Evolutionary conservation across 2,797 vertebrate species (phyloP), one percentile per base, ranked within the genome.

Genomic region (Labroides dimidiatus): DNA sequence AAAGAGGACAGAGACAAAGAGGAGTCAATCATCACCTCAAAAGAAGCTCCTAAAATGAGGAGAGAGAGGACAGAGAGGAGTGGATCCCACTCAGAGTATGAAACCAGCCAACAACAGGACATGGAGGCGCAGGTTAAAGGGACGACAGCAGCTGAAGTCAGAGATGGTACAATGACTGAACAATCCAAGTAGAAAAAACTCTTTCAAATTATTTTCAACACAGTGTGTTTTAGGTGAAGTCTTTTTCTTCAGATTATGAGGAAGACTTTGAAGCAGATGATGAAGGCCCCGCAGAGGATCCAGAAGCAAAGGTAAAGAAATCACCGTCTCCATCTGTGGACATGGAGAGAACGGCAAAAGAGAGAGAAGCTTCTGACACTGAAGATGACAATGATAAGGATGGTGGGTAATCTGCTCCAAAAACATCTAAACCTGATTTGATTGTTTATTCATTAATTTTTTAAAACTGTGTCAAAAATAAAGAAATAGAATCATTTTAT

Each of bases 221-320:
- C 3, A 2, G 8, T 12, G 11, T 6, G 0, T 20, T 21, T 16
- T 1, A 43, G 12, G 39, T 1, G 12, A 4, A 41, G 5, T 55
- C 30, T 87, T 87, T 65, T 79, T 17, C 64, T 75, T 81, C 73
- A 98, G 98, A 96, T 61, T 98, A 97, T 52, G 95, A 96, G 68
- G 96, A 97, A 86, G 97, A 98, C 92, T 98, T 98, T 93, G 97
- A 99, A 92, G 93, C 82, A 69, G 96, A 96, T 2, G 95, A 96
- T 42, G 94, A 95, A 67, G 95, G 93, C 42, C 87, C 88, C 50
- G 87, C 77, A 45, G 94, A 94, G 15, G 89, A 94, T 72, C 80
- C 60, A 41, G 82, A 91, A 71, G 68, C 42, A 14, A 82, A 78
- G 76, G 91, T 85, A 63, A 78, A 81, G 78, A 87, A 72, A 72